Evolutionary conservation across 2,113 vertebrate genomes (phyloP), one percentile per base, ranked within the genome.

Genomic region (Ariopsis seemanni): DNA sequence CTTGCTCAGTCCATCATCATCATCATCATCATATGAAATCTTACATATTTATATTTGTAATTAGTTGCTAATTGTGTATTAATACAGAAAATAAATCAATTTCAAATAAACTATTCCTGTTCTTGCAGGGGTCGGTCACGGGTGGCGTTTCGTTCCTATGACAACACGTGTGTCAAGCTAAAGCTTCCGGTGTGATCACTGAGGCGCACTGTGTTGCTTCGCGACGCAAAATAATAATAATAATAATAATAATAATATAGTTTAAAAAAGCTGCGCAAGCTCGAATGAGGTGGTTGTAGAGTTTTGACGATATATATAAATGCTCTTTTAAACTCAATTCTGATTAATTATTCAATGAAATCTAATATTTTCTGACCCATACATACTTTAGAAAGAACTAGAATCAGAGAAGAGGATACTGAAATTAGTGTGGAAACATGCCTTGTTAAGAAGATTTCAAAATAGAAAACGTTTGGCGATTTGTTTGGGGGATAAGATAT

Each of bases 141-240:
- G 55, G 50, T 9, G 7, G 60, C 65, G 17, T 71, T n/a, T 7
- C 27, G 91, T 93, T 91, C 53, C 91, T 88, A 90, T 82, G 88
- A 89, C 85, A 74, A 94, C 92, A 34, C 22, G 30, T 83, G 84
- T 52, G 86, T 84, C 89, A 87, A 75, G 85, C 79, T 78, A 83
- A 72, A 88, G 58, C 57, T 81, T 60, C 75, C 67, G 71, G 77
- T 14, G 22, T 84, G 86, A 89, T 55, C 42, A 87, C 65, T 27
- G 53, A 79, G 10, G 89, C 53, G 88, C 80, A 58, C 85, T 75
- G 81, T 1, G 90, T 93, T 89, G 85, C 93, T 52, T 87, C 91
- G 93, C 90, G 90, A 93, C 92, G 87, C 20, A 50, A 85, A 87
- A 88, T 2, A 42, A 42, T 42, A 42, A 42, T 42, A 42, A 42